These are phyloP conservation scores for Tor tambroides DNA, from an alignment of 2,113 vertebrate genomes.

Conservation along the genomic window DNA sequence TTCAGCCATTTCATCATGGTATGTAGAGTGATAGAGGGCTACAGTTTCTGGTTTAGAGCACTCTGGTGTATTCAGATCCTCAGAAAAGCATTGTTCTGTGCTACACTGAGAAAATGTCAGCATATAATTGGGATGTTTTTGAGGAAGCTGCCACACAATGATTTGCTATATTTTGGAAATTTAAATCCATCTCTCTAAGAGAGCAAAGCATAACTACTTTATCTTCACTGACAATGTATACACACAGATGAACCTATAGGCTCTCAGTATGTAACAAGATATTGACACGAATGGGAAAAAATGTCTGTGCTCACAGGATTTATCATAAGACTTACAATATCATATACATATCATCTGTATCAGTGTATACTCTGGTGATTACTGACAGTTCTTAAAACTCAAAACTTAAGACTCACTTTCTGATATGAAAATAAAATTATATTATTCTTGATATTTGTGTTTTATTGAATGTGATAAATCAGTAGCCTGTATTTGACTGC, in stretches of 20 bases:
- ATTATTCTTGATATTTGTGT: constrained; percentile 22
- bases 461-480: background rate
- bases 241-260: background rate
- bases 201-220: background rate
- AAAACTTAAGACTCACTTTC: constrained; percentile 4
- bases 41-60: background rate
- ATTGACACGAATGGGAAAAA: background rate
- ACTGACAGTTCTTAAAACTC: constrained; percentile 15
- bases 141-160: constrained; percentile 57
- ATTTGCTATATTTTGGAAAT: constrained; percentile 38
- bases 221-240: background rate
- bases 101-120: background rate
- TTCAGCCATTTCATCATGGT: background rate
- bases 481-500: background rate
- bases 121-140: background rate
- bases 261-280: background rate
- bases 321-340: background rate
- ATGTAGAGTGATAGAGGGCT: background rate
- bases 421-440: constrained; percentile 20
- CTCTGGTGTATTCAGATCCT: background rate
- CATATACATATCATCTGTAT: background rate
- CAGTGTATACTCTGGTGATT: background rate
- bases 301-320: background rate
- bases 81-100: background rate
- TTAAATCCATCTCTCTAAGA: constrained; percentile 26